phyloP scores from a whole-genome alignment of 1,140 invertebrate species.

The Bombus polaris region DNA sequence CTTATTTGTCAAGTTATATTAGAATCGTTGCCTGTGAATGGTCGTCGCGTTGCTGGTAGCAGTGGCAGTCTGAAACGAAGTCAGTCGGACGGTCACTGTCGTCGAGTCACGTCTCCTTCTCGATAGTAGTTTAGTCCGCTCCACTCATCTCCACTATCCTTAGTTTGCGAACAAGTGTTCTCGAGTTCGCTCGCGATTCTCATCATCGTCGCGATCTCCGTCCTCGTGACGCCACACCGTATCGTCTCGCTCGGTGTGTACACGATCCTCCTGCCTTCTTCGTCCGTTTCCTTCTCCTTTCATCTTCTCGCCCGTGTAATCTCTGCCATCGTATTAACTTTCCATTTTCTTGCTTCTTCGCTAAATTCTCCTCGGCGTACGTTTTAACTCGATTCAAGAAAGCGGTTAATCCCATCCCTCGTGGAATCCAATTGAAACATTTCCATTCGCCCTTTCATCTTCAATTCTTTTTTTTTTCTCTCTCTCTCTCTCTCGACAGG shows the following conservation, averaged over 20 bases:
- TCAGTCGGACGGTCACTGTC: slow-evolving; percentile 47
- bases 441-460: background rate
- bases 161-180: slow-evolving; percentile 52
- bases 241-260: slow-evolving; percentile 12
- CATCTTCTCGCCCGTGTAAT: background rate
- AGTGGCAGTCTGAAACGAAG: slow-evolving; percentile 13
- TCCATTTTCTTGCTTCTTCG: too few species aligned
- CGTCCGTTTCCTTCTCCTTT: too few species aligned
- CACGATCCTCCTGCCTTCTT: background rate
- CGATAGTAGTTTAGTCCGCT: slow-evolving; percentile 9
- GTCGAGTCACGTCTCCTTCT: slow-evolving; percentile 35
- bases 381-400: background rate
- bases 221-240: background rate
- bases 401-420: background rate
- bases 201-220: background rate
- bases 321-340: too few species aligned
- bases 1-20: slow-evolving; percentile 22
- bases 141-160: slow-evolving; percentile 36
- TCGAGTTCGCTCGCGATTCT: slow-evolving; percentile 30
- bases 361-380: background rate
- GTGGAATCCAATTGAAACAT: background rate
- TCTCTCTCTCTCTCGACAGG: accelerated
- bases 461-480: background rate
- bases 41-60: slow-evolving; percentile 21
- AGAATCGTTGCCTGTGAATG: slow-evolving; percentile 9